Percentiles rank a stretch among this genome's conserved stretches.
Evolutionary conservation across 2,113 vertebrate genomes (phyloP).

Genomic region (Monopterus albus): DNA sequence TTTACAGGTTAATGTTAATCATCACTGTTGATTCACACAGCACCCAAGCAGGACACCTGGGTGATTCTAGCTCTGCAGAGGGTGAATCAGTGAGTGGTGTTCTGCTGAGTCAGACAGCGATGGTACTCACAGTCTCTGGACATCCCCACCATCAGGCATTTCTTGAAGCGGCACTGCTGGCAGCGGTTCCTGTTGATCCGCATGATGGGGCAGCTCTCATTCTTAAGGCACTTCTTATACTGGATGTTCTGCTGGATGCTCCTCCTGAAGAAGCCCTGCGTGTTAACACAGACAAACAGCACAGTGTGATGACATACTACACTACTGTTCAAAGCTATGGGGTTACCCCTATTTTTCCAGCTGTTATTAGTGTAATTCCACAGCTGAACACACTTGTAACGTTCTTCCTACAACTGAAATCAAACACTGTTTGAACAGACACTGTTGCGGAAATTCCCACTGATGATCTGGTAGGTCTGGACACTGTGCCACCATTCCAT

Average conservation of each 20-base stretch:
- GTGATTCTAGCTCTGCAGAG: neutral
- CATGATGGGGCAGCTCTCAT: constrained; percentile 96
- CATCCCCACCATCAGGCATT: constrained; percentile 97
- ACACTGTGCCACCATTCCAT: too few species aligned
- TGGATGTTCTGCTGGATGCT: constrained; percentile 99
- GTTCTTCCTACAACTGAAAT: too few species aligned
- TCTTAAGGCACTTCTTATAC: constrained; percentile 99
- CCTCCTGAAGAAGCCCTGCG: constrained; percentile 95
- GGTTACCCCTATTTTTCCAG: too few species aligned
- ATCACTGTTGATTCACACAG: neutral
- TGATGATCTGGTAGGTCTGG: too few species aligned
- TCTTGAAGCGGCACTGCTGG: constrained; percentile 98
- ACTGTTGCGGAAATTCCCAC: too few species aligned
- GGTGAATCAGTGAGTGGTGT: neutral
- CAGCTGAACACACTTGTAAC: too few species aligned
- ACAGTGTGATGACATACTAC: neutral
- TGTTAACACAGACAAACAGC: neutral
- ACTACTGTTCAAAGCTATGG: too few species aligned
- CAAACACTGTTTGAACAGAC: too few species aligned
- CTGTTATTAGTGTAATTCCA: too few species aligned
- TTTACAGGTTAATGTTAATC: neutral
- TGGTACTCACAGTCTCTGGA: constrained; percentile 91
- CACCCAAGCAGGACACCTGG: neutral
- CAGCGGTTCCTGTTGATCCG: constrained; percentile 97
- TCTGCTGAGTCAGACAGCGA: neutral